Percentiles rank a stretch among this genome's conserved stretches.
These are phyloP conservation scores for Syngnathus rostellatus DNA, from an alignment of 2,797 vertebrate species.

Conservation along the genomic window DNA sequence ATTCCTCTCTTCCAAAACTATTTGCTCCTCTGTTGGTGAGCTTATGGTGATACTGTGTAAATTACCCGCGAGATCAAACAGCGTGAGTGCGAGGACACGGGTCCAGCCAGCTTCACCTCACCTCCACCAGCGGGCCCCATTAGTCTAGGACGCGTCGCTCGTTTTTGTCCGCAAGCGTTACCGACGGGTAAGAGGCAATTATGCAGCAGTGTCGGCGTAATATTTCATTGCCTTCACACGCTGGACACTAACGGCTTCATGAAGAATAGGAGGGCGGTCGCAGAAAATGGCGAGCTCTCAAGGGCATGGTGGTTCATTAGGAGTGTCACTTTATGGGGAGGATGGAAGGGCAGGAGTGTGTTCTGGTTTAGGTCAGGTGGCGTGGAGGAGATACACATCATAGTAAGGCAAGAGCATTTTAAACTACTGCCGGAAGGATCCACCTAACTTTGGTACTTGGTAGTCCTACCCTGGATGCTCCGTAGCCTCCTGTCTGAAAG, in stretches of 20 bases:
- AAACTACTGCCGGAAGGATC: neutral
- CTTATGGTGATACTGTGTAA: conserved; percentile 44
- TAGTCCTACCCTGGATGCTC: too few relatives aligned
- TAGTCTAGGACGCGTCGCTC: conserved; percentile 64
- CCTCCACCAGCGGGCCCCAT: conserved; percentile 55
- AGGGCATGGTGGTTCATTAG: conserved; percentile 50
- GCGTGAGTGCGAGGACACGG: conserved; percentile 38
- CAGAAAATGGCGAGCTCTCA: conserved; percentile 22
- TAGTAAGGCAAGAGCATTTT: neutral
- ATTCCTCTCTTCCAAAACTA: conserved; percentile 12
- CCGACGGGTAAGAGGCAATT: conserved; percentile 73
- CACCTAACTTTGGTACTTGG: neutral
- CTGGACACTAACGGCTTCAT: conserved; percentile 62
- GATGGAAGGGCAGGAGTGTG: conserved; percentile 10
- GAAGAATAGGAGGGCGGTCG: conserved; percentile 44
- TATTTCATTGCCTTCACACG: conserved; percentile 70
- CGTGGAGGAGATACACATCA: neutral
- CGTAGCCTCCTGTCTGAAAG: too few relatives aligned
- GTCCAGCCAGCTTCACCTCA: conserved; percentile 44
- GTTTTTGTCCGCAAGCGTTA: conserved; percentile 74
- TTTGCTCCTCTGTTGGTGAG: conserved; percentile 35
- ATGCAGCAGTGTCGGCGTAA: conserved; percentile 72
- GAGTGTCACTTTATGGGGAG: conserved; percentile 34
- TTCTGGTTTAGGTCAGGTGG: conserved; percentile 18
- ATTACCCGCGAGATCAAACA: conserved; percentile 60